Evolutionary conservation across 2,797 vertebrate species (phyloP).

Genomic region (Neopelma chrysocephalum): DNA sequence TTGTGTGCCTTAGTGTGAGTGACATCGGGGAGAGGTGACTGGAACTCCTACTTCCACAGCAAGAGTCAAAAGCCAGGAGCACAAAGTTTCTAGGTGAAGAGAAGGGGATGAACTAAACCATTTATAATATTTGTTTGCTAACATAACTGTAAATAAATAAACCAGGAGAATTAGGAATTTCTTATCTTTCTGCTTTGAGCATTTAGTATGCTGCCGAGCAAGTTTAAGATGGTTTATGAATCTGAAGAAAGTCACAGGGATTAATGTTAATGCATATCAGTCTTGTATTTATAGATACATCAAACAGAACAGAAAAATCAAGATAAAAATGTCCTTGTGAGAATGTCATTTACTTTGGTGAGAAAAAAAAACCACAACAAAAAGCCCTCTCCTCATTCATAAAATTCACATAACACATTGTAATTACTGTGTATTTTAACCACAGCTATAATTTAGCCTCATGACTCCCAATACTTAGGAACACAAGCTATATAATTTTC

Average conservation of each 20-base stretch:
- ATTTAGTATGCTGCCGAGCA: not conserved
- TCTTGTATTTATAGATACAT: not conserved
- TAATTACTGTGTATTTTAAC: conserved; percentile 7
- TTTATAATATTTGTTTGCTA: not conserved
- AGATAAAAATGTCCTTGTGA: not conserved
- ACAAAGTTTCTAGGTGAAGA: not conserved
- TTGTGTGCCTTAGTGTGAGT: rapidly evolving
- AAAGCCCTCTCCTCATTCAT: not conserved
- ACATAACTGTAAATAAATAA: not conserved
- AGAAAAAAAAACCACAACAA: not conserved
- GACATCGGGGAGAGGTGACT: not conserved
- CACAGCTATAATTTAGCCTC: conserved; percentile 8
- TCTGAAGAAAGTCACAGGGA: not conserved
- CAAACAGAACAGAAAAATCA: not conserved
- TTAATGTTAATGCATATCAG: not conserved
- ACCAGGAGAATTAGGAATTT: not conserved
- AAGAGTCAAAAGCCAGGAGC: not conserved
- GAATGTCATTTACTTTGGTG: not conserved
- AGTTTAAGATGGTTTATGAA: not conserved
- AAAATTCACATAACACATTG: not conserved
- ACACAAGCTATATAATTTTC: not conserved
- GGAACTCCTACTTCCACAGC: not conserved
- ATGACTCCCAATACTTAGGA: not conserved
- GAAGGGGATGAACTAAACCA: not conserved
- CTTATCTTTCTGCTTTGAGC: not conserved